Evolutionary conservation across 2,113 vertebrate genomes (phyloP).

Genomic region (Actinemys pallida): DNA sequence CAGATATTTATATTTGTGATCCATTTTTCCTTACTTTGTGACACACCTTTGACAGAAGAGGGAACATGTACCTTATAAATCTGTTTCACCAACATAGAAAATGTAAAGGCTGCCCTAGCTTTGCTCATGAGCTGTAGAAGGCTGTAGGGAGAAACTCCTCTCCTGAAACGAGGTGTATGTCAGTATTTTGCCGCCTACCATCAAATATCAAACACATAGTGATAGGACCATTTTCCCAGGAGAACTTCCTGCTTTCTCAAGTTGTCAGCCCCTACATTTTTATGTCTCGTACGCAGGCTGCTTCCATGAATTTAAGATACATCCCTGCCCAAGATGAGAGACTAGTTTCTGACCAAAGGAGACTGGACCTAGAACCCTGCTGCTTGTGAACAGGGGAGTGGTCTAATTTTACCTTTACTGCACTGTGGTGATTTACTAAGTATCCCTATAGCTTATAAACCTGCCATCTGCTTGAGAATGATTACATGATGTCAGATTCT

Average conservation of each 20-base stretch:
- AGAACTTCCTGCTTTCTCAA: background rate
- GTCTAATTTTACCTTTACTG: background rate
- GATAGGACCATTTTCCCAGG: background rate
- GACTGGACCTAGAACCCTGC: background rate
- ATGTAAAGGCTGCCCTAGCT: background rate
- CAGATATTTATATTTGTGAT: background rate
- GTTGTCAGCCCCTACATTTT: background rate
- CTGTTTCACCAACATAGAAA: background rate
- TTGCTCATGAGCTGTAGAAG: background rate
- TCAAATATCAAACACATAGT: background rate
- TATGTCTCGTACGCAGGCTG: background rate
- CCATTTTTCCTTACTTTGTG: conserved; percentile 12
- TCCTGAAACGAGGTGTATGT: accelerated
- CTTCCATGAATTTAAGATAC: background rate
- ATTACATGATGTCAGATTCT: background rate
- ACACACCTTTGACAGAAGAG: conserved; percentile 4
- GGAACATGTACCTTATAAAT: background rate
- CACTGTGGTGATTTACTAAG: background rate
- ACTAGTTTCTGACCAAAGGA: accelerated
- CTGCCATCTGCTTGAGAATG: accelerated
- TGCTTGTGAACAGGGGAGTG: no score
- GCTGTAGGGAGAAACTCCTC: background rate
- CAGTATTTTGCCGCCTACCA: background rate
- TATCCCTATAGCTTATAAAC: accelerated
- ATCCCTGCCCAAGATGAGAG: background rate